These are phyloP conservation scores for Nycticryphes semicollaris DNA, from an alignment of 2,113 vertebrate genomes.

Conservation along the genomic window DNA sequence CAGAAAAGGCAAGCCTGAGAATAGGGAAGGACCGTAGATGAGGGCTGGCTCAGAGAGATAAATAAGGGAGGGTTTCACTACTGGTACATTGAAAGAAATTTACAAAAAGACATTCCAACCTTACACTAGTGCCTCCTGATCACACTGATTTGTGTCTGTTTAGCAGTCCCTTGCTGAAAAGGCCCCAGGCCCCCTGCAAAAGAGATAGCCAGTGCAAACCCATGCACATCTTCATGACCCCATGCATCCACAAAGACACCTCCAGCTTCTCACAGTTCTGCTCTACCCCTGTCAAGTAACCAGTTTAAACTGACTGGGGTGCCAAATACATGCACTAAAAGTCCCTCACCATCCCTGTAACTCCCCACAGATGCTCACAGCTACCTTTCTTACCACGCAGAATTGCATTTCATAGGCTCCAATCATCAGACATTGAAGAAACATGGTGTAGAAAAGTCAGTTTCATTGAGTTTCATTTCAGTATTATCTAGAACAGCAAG, in stretches of 20 bases:
- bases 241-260: background rate
- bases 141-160: background rate
- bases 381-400: background rate
- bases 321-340: background rate
- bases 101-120: fast-evolving
- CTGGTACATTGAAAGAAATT: background rate
- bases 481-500: background rate
- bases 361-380: background rate
- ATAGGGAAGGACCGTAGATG: background rate
- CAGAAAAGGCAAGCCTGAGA: background rate
- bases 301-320: background rate
- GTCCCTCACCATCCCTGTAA: background rate
- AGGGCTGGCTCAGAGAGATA: background rate
- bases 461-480: background rate
- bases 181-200: background rate
- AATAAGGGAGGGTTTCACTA: background rate
- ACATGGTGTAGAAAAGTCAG: background rate
- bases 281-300: background rate
- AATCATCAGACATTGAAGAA: background rate
- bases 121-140: background rate
- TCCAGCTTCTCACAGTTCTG: background rate
- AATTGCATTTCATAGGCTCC: background rate
- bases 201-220: background rate
- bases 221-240: background rate
- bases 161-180: background rate